Evolutionary conservation across 2,888 invertebrate species (phyloP).

Genomic region (Hetaerina titia): DNA sequence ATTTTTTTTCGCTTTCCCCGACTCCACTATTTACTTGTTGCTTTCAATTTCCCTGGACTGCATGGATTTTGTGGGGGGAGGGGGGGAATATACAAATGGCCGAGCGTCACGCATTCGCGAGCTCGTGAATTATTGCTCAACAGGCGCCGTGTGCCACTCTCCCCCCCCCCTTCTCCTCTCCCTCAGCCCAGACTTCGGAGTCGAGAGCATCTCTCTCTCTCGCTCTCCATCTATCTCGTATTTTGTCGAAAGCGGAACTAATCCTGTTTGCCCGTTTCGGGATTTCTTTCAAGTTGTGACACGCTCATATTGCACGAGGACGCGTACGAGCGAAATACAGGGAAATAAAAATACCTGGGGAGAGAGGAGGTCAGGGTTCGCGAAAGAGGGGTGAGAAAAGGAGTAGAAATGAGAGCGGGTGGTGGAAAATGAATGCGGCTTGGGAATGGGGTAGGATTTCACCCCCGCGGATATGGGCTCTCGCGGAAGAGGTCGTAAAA

Average conservation of each 20-base stretch:
- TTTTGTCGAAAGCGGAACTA: neutral
- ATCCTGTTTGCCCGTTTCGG: neutral
- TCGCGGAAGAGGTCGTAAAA: neutral
- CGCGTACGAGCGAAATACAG: neutral
- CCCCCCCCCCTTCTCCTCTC: neutral
- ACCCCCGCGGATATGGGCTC: neutral
- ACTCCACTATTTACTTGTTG: neutral
- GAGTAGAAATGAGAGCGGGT: too few relatives aligned
- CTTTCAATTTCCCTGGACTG: constrained; percentile 22
- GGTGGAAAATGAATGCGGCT: neutral
- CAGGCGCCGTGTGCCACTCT: neutral
- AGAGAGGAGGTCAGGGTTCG: neutral
- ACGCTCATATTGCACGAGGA: neutral
- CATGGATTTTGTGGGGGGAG: neutral
- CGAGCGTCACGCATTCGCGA: neutral
- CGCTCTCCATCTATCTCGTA: neutral
- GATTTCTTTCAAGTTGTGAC: constrained; percentile 13
- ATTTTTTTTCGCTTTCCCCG: neutral
- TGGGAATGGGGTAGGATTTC: neutral
- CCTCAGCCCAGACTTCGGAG: too few relatives aligned
- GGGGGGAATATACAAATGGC: neutral
- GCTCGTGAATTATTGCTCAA: constrained; percentile 14
- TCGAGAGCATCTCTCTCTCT: neutral
- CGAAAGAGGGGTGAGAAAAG: neutral
- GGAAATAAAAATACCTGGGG: neutral